Base-by-base conservation (phyloP, 1,140 invertebrate genomes). In the Zaprionus taronus region DNA sequence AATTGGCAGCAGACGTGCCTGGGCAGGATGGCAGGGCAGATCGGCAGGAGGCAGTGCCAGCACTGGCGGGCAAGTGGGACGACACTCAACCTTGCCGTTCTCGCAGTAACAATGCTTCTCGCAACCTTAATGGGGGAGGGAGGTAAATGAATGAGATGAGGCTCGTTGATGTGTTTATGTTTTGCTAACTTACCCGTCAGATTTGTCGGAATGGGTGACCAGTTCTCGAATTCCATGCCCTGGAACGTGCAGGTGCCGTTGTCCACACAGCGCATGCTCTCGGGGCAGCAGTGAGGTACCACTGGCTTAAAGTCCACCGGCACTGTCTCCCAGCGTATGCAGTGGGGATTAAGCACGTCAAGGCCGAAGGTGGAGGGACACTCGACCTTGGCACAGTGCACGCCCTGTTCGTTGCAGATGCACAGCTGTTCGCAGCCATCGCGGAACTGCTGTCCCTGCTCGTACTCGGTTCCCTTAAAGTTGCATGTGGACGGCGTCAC, bases 101-200 rank as follows among this genome's bases (percentile, higher is more conserved):
- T 97, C 96, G 83, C 97, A 98, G 91, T 95, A 97, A 93, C 97
- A 98, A 80, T 95, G 94, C 71, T 97, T 95, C 62, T 97, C 96
- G 90, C 97, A 98, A 56, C 97, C 97, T 57, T 57, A 22, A 38
- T 49, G 64, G 31, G 20, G 41, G 28, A 6, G 24, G 24, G 67
- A 47, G 26, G 12, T 22, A 61, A 55, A n/a, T 51, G 47, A 14
- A 68, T 41, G 64, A 57, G 17, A 28, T 44, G 58, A 22, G 14
- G 20, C 17, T 69, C 31, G 53, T 11, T 2, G 22, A 64, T 80
- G 68, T 11, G 20, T 34, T 11, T 20, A 12, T 62, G 56, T 12
- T 34, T 28, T 2, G 22, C 14, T 22, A 63, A 51, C 83, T 91
- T 79, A 92, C 91, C 91, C 80, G 93, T 96, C 94, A 91, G 93